phyloP scores from a whole-genome alignment of 2,113 vertebrate species.

The Microtus richardsoni region DNA sequence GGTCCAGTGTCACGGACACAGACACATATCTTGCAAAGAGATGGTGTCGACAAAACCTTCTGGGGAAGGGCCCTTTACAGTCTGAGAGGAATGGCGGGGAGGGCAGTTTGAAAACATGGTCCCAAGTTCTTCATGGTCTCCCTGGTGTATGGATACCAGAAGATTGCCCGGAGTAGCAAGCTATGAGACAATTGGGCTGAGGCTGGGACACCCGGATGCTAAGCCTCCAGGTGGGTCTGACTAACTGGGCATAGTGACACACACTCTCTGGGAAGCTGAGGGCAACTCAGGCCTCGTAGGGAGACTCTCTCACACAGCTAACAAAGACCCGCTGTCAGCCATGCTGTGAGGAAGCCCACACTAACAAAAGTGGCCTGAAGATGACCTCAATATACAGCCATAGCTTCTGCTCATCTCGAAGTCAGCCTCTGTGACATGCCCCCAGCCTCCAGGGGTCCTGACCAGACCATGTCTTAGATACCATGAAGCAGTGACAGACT shows the following conservation, averaged over 20 bases:
- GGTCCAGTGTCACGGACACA: neutral
- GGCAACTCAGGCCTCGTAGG: neutral
- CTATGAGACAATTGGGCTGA: neutral
- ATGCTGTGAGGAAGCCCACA: neutral
- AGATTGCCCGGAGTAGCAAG: neutral
- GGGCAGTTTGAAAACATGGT: neutral
- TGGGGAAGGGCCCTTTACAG: neutral
- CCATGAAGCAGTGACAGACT: neutral
- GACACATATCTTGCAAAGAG: neutral
- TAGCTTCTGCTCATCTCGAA: neutral
- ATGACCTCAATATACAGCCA: neutral
- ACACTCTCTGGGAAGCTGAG: neutral
- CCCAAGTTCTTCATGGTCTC: neutral
- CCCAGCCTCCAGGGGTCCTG: no score
- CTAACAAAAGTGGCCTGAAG: accelerated
- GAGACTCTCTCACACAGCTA: neutral
- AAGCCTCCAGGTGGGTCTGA: neutral
- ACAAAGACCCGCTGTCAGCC: neutral
- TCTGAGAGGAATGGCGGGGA: neutral
- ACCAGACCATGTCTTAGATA: neutral
- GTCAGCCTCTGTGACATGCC: neutral
- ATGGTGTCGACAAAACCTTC: neutral
- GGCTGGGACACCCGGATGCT: neutral
- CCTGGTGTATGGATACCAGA: neutral
- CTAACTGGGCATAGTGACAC: no score